Base-by-base conservation (phyloP, 2,113 vertebrate species). In the Sebastes fasciatus region DNA sequence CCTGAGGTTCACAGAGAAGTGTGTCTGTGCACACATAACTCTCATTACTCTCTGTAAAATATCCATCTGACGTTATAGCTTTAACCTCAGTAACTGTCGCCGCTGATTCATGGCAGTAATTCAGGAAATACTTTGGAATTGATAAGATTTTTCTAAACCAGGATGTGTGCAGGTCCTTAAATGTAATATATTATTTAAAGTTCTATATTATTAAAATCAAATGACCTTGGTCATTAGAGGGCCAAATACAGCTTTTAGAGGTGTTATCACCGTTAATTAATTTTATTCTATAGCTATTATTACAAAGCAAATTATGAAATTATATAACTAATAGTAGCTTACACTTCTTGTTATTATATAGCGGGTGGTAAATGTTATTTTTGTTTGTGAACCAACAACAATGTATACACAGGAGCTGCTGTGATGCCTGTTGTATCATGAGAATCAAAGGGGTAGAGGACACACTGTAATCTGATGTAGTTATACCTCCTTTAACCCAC, bases 21-120 rank as follows among this genome's bases (percentile, higher is more conserved):
- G 58, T 86, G 75, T 52, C 23, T 43, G 19, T 45, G 64, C 54
- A 54, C n/a, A 34, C 23, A 54, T 72, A 57, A 43, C 42, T 64
- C 14, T 74, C 48, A 80, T 85, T 16, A 65, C 43, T n/a, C 51
- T 17, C 0, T 74, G n/a, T 55, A 9, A 64, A 67, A 1, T 23
- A 79, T 65, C 19, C 16, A 54, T 54, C 12, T 63, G n/a, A 63
- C 26, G 5, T 48, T n/a, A 45, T 0, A 23, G 77, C 5, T 43
- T 46, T 13, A 64, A 65, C 58, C 10, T 58, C 3, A 26, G 26
- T 26, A 26, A 26, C 16, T 55, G n/a, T 42, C 0, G 67, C 26
- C 46, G 34, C 26, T 61, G 4, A 34, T n/a, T 76, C 5, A 34
- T 23, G 9, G 72, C 34, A 21, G 8, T 57, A 43, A 7, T 48